Base-by-base conservation (phyloP, 2,888 invertebrate genomes). In the Ischnus inquisitorius region DNA sequence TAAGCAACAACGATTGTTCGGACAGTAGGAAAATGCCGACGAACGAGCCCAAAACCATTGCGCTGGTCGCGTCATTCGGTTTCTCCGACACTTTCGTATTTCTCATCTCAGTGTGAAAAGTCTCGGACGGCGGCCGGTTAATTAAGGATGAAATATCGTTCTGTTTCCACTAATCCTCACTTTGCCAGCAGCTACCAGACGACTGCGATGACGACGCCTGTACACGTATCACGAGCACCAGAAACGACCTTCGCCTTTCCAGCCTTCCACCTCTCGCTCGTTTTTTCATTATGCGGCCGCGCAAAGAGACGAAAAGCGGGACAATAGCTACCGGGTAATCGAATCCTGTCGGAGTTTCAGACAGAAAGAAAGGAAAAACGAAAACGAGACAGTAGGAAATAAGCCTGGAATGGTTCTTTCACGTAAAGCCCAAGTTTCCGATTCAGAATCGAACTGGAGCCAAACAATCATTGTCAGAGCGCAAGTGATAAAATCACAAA, bases 261-360 rank as follows among this genome's bases (percentile, higher is more conserved):
- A 62, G 60, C 12, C 67, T 19, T 68, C 19, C 64, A 57, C 8
- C 68, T 60, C 67, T 68, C 25, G 10, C 43, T 77, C 54, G n/a
- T 12, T 68, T 68, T 77, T 67, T 77, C 77, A 77, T 77, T 77
- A 77, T 57, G 46, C 43, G 6, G 19, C 25, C 22, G 65, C n/a
- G 54, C 43, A 75, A 65, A 64, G 75, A 75, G 77, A 67, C 43
- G 57, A 41, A 54, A 54, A 77, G 67, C 67, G 22, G 48, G 57
- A 77, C 68, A 77, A 77, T 77, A 57, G 67, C n/a, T 16, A 25
- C 57, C 67, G 16, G 68, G 77, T 77, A 77, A 77, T 77, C 77
- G 77, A 77, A 77, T 77, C 68, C 77, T 19, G 43, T n/a, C 19
- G 28, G 77, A 54, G 57, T 57, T 77, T 68, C 77, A 46, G 57